Evolutionary conservation across 2,888 invertebrate species (phyloP), one percentile per base, ranked within the genome.

Genomic region (Mesopsocus fuscifrons): DNA sequence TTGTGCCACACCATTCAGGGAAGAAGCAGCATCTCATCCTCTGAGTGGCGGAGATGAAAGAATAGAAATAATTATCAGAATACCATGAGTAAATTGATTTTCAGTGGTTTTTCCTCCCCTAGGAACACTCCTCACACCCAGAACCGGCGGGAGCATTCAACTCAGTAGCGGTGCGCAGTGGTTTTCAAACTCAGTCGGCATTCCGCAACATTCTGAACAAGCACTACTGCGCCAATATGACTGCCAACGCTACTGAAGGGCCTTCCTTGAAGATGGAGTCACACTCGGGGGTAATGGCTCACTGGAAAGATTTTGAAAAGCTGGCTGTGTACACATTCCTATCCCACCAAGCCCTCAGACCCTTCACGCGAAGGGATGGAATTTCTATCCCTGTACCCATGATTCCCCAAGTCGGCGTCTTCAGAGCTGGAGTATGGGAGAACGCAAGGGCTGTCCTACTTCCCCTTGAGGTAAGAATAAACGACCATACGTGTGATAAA

Each of bases 291-390:
- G 52, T 57, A 32, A 53, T 57, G 51, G 52, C 53, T 32, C 57
- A 57, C 47, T 57, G 57, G 57, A 52, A 52, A 41, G 55, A 57
- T 47, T 56, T 49, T 45, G 52, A 55, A 41, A 52, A 53, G 21
- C 47, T 57, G 20, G 54, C 54, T 2, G 54, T 55, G 1, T 57
- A 54, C 48, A 53, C 55, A 15, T 57, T 56, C 43, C 47, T 56
- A 16, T 52, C 52, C 3, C 56, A 57, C 43, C 50, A 53, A 41
- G 47, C 53, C 5, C 47, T 53, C 6, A 52, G 52, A 6, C 50
- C 53, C 2, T 57, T 57, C 42, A 47, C 49, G 2, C 48, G 47
- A 13, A 22, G 48, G 8, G 44, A 49, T 26, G 50, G 51, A 6
- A 47, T 47, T 18, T 47, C 49, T 5, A 45, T 52, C 9, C 46